Evolutionary conservation across 2,113 vertebrate genomes (phyloP), one percentile per base, ranked within the genome.

Genomic region (Thalassarche chlororhynchos): DNA sequence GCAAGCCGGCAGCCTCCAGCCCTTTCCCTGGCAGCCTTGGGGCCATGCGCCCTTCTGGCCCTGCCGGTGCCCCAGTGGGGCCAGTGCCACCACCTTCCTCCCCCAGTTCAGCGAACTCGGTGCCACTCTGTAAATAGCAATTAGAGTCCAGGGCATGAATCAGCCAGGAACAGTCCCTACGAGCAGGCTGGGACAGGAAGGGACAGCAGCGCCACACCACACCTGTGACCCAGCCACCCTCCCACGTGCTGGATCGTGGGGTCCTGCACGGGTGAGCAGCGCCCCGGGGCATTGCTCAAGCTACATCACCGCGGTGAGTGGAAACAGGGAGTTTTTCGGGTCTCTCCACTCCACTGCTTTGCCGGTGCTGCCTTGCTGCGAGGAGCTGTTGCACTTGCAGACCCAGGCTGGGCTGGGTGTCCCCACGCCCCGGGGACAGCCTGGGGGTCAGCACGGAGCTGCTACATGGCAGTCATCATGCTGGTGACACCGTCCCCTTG

Each of bases 51-150:
- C 7, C 28, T 90, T 42, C 44, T 79, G 64, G 60, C 51, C 62
- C 62, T 57, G 62, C 71, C 16, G 0, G 0, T 94, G 94, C 8
- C 69, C 93, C 38, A 93, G 28, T 92, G 91, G 84, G 87, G 49
- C 65, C 60, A 28, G 77, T 83, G 89, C 87, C 89, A 82, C 40
- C 68, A 44, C 40, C 84, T 86, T 90, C 55, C 32, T 94, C 6
- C 7, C 62, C 78, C 20, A 61, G 80, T 86, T 91, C 55, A 23
- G 24, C 0, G 0, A 54, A 70, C 81, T 80, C 5, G 5, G 38
- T 84, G 89, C n/a, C 62, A 25, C 28, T 18, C 26, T 14, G 69
- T 91, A 96, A 97, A 96, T 29, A 96, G 70, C 93, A 89, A 95
- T 95, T 94, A 94, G 54, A 25, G 38, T 9, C 62, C 42, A 15